Evolutionary conservation across 2,797 vertebrate species (phyloP).

Genomic region (Eleutherodactylus coqui): DNA sequence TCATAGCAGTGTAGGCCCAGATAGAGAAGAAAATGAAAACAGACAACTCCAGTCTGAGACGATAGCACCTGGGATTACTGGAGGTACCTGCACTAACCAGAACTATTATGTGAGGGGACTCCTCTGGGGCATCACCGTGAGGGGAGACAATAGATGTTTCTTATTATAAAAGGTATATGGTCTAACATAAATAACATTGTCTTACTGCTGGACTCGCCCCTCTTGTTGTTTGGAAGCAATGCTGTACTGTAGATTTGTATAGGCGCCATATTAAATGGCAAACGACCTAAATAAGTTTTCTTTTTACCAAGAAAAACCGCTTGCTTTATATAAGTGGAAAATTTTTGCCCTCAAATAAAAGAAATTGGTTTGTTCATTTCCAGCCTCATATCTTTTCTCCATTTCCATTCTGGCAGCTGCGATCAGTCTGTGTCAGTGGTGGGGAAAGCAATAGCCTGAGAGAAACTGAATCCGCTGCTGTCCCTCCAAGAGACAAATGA

Average conservation of each 20-base stretch:
- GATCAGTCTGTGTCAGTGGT: constrained; percentile 11
- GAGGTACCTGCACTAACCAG: no score
- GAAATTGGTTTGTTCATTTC: neutral
- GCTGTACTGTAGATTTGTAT: neutral
- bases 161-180: no score
- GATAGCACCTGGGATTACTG: no score
- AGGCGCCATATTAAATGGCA: neutral
- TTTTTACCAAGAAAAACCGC: neutral
- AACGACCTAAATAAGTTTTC: neutral
- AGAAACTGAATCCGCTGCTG: neutral
- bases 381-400: neutral
- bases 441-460: constrained; percentile 2
- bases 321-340: neutral
- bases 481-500: constrained; percentile 12
- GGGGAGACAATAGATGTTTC: no score
- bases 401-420: constrained; percentile 7
- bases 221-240: no score
- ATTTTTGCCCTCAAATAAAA: neutral
- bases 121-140: no score
- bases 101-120: no score
- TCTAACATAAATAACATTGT: no score
- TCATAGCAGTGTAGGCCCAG: no score
- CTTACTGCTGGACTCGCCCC: no score
- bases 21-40: no score
- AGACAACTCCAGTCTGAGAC: no score